phyloP scores from a whole-genome alignment of 2,113 vertebrate species.

The Eulacestoma nigropectus region DNA sequence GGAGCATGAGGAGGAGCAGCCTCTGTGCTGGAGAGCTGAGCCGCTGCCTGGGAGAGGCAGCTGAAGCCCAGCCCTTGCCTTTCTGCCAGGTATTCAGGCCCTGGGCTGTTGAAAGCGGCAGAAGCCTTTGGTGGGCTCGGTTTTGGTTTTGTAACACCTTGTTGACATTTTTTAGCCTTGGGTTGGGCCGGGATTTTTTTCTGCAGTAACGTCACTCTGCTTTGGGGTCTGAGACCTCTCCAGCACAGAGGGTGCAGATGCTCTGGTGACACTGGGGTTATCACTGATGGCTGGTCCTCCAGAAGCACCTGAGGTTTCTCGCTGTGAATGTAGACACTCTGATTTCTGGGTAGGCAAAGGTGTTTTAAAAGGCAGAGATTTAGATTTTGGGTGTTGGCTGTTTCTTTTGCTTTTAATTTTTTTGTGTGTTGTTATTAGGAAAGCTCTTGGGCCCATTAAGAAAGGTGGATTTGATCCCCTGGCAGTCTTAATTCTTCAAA shows the following conservation, averaged over 20 bases:
- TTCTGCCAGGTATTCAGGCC: neutral
- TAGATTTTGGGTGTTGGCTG: neutral
- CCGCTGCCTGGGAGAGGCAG: neutral
- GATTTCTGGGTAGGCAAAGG: neutral
- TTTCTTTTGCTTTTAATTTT: neutral
- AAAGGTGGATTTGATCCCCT: neutral
- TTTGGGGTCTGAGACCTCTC: neutral
- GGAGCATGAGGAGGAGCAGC: neutral
- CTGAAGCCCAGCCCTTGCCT: neutral
- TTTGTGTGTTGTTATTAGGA: neutral
- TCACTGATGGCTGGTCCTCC: neutral
- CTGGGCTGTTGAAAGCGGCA: neutral
- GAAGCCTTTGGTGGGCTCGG: neutral
- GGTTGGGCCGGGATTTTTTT: neutral
- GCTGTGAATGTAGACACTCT: neutral
- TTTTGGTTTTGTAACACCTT: neutral
- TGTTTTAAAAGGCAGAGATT: neutral
- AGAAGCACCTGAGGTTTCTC: neutral
- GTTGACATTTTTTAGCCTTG: neutral
- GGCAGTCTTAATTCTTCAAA: neutral
- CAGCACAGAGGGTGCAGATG: rapidly evolving
- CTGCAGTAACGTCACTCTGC: neutral
- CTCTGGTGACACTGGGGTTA: neutral
- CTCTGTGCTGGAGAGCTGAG: neutral
- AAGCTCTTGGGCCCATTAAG: neutral